These are phyloP conservation scores for Hipposideros armiger DNA, from an alignment of 2,113 vertebrate genomes.

Conservation along the genomic window DNA sequence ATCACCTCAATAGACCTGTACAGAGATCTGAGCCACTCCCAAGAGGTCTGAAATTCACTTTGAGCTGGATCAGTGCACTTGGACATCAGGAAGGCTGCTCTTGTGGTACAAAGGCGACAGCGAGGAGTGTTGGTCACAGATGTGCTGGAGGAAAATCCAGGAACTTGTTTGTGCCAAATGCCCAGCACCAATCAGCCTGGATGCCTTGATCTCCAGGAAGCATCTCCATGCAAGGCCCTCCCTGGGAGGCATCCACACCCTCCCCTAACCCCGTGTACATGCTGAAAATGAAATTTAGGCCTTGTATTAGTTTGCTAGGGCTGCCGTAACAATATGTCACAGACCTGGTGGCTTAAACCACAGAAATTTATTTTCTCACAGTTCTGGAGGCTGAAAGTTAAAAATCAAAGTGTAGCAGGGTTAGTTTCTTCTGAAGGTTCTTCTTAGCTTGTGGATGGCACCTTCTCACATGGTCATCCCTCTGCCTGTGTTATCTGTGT, in stretches of 20 bases:
- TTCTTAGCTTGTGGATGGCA: neutral
- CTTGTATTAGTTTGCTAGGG: neutral
- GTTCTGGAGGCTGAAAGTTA: neutral
- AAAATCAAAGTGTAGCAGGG: neutral
- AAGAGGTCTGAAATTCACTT: neutral
- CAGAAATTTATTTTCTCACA: neutral
- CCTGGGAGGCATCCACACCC: slow-evolving; percentile 33
- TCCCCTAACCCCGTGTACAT: neutral
- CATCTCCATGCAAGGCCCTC: neutral
- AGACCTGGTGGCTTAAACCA: neutral
- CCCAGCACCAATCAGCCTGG: slow-evolving; percentile 3
- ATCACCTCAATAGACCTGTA: slow-evolving; percentile 59
- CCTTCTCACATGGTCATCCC: neutral
- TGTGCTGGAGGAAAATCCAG: neutral
- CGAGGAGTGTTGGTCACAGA: neutral
- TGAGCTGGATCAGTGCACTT: neutral
- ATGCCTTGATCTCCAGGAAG: slow-evolving; percentile 73
- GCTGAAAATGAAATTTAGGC: neutral
- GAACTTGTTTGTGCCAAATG: slow-evolving; percentile 60
- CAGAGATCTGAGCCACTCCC: slow-evolving; percentile 65
- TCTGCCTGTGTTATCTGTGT: neutral
- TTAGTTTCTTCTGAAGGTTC: neutral
- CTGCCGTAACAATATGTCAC: neutral
- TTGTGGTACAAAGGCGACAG: neutral
- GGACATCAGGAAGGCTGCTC: neutral